Percentiles rank a stretch among this genome's conserved stretches.
Evolutionary conservation across 2,888 invertebrate genomes (phyloP).

Genomic region (Myopa testacea): DNA sequence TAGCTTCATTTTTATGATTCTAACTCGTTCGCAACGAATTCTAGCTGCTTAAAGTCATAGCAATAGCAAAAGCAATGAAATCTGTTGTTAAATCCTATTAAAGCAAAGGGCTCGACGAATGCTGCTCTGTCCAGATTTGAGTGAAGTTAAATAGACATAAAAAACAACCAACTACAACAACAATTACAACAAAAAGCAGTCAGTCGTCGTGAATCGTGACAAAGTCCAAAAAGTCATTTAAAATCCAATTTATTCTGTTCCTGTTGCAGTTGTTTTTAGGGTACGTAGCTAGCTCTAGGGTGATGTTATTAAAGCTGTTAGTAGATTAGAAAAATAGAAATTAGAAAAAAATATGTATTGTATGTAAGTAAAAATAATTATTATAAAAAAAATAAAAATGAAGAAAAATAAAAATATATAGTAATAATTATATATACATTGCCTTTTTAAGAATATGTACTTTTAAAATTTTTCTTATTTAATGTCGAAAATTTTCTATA

Average conservation of each 20-base stretch:
- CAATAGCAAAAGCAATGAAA: neutral
- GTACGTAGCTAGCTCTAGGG: neutral
- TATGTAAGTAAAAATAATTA: neutral
- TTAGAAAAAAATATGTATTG: neutral
- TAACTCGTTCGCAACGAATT: neutral
- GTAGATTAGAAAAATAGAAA: neutral
- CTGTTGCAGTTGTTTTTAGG: neutral
- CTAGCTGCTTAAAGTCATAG: neutral
- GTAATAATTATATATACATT: no score
- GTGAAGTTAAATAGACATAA: neutral
- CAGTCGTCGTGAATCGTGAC: constrained; percentile 36
- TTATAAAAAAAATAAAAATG: neutral
- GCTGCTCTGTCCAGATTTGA: neutral
- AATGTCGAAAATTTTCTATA: neutral
- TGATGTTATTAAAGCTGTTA: constrained; percentile 6
- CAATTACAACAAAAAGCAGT: neutral
- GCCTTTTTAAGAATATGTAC: no score
- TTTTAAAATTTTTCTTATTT: neutral
- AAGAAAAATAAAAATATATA: neutral
- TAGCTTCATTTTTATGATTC: constrained; percentile 9
- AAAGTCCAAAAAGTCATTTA: constrained; percentile 37
- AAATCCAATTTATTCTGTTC: constrained; percentile 39
- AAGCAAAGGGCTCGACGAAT: neutral
- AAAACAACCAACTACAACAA: neutral
- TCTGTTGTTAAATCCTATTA: neutral